A percentile compares a stretch with the other conserved stretches of the same genome.
These are phyloP conservation scores for Micrastur ruficollis DNA, from an alignment of 2,797 vertebrate species.

Conservation along the genomic window DNA sequence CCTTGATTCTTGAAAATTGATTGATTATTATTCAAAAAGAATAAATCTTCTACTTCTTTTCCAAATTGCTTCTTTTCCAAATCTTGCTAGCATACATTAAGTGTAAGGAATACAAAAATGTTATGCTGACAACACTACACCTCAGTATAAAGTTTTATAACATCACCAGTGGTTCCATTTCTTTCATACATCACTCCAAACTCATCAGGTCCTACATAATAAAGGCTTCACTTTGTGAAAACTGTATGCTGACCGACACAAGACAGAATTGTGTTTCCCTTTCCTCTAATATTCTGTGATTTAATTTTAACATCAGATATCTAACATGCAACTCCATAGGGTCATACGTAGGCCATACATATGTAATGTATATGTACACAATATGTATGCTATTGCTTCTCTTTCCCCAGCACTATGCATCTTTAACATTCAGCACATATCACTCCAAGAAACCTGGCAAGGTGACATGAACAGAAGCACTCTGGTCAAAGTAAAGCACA, in stretches of 20 bases:
- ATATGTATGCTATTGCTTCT: neutral
- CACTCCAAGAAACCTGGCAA: neutral
- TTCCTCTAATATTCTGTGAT: neutral
- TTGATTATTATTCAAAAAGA: neutral
- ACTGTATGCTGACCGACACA: neutral
- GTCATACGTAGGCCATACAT: neutral
- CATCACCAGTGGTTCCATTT: neutral
- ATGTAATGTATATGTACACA: fast-evolving
- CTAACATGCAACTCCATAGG: neutral
- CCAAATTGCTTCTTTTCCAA: neutral
- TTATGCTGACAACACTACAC: neutral
- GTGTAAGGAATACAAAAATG: neutral
- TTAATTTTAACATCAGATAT: neutral
- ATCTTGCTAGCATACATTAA: neutral
- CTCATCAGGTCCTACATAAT: neutral
- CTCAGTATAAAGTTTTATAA: neutral
- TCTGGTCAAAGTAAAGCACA: neutral
- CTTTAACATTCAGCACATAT: neutral
- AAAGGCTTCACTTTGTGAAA: neutral
- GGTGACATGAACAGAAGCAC: neutral
- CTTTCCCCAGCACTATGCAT: neutral
- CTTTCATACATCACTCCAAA: neutral
- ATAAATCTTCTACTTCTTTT: neutral
- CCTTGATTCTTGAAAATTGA: neutral
- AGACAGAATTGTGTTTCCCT: neutral